These are phyloP conservation scores for Theristicus caerulescens DNA, from an alignment of 2,113 vertebrate genomes.

Conservation along the genomic window DNA sequence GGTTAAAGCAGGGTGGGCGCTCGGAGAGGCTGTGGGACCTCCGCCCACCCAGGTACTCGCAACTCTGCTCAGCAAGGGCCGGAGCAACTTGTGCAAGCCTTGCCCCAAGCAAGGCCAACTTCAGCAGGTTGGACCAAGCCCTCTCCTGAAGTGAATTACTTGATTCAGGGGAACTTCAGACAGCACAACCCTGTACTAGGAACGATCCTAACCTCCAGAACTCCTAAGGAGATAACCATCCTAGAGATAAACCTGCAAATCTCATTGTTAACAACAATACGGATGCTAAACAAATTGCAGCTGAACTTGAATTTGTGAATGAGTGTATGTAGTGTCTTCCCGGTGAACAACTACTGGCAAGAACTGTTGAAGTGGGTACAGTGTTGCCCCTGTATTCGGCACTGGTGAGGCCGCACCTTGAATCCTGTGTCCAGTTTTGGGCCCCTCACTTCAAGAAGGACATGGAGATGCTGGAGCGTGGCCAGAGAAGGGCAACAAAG, in stretches of 20 bases:
- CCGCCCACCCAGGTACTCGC: rapidly evolving
- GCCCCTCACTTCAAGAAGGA: too few species aligned
- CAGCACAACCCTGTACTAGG: background rate
- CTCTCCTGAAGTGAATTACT: background rate
- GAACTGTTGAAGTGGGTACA: background rate
- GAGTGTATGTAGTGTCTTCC: background rate
- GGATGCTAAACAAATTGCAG: background rate
- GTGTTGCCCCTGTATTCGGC: too few species aligned
- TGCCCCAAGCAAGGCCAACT: background rate
- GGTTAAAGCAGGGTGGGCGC: background rate
- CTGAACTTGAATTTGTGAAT: background rate
- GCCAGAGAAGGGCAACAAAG: too few species aligned
- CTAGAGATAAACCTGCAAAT: background rate
- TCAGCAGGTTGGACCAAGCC: too few species aligned
- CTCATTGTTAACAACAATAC: background rate
- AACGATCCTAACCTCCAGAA: background rate
- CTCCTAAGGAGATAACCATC: background rate
- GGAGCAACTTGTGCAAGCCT: background rate
- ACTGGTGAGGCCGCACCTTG: too few species aligned
- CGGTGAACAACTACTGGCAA: background rate
- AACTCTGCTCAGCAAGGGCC: background rate
- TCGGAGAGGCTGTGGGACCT: rapidly evolving
- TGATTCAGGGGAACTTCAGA: background rate
- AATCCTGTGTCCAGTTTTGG: too few species aligned
- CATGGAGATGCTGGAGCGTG: too few species aligned